Percentiles rank a stretch among this genome's conserved stretches.
phyloP scores from a whole-genome alignment of 2,888 invertebrate species.

The Pammene fasciana region DNA sequence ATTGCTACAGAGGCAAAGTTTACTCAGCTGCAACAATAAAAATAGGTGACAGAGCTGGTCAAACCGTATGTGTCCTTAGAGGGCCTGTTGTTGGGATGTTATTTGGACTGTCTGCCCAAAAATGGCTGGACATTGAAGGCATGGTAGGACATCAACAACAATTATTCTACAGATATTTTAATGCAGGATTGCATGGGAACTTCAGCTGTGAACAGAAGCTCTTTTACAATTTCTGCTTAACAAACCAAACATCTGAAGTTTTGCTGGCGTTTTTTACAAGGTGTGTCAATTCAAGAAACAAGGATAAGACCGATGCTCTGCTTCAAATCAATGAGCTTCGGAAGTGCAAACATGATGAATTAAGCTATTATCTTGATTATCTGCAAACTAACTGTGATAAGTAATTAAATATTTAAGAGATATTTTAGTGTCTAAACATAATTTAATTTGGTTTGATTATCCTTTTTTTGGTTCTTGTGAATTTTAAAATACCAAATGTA shows the following conservation, averaged over 20 bases:
- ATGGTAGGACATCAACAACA: conserved; percentile 64
- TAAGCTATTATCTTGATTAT: conserved; percentile 63
- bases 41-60: conserved; percentile 68
- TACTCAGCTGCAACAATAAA: conserved; percentile 67
- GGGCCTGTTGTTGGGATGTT: conserved; percentile 64
- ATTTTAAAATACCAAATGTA: not conserved
- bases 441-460: not conserved
- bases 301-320: conserved; percentile 66
- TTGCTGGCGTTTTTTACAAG: conserved; percentile 65
- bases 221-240: conserved; percentile 75
- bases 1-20: conserved; percentile 53
- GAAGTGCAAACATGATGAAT: conserved; percentile 59
- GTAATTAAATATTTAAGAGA: not conserved
- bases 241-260: conserved; percentile 63
- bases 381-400: conserved; percentile 47
- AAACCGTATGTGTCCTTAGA: conserved; percentile 67
- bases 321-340: conserved; percentile 65
- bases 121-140: conserved; percentile 72
- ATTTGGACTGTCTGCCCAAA: conserved; percentile 63
- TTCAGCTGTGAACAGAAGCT: conserved; percentile 69
- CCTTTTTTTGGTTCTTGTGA: too few relatives aligned
- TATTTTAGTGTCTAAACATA: not conserved
- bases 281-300: conserved; percentile 65
- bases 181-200: conserved; percentile 65
- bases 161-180: conserved; percentile 76